Base-by-base conservation (phyloP, 2,888 invertebrate species). In the Tetragnatha montana region DNA sequence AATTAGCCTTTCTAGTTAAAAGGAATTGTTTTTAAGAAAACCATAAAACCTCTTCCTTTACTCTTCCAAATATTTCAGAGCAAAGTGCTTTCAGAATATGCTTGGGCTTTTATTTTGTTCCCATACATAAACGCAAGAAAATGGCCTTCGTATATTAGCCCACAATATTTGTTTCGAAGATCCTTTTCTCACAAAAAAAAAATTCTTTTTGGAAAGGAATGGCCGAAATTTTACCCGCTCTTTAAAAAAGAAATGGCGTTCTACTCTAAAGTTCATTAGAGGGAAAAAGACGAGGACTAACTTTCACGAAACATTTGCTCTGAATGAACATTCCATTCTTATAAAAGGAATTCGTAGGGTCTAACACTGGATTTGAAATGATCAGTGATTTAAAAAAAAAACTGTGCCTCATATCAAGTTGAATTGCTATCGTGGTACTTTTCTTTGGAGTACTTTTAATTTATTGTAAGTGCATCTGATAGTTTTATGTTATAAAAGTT, bases 111-210 rank as follows among this genome's bases (percentile, higher is more conserved):
- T 60, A 17, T 60, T 60, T 60, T 60, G 17, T 10, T 60, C 17
- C 17, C 10, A 60, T 60, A 60, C 60, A 10, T 60, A 60, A 60
- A 60, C 60, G 60, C 60, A 60, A 60, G 12, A 10, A 60, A 60
- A 60, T 60, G 60, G 60, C 60, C 60, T 60, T 60, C 60, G 60
- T 60, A 60, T 60, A 60, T 60, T 60, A 60, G 60, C 60, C 60
- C 60, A 10, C 60, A 60, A 10, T 60, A 60, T 60, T 60, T 60
- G 17, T 60, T 60, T 60, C 60, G 60, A 35, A 35, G 35, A 35
- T 35, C 60, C 17, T 60, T 60, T 17, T 10, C 17, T 60, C 60
- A 35, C n/a, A 17, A 10, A 60, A 17, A 17, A 17, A 60, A 17
- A 60, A 4, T 10, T 60, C 60, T 17, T 60, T 60, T 60, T 17